Percentiles rank a stretch among this genome's conserved stretches.
Conservation (phyloP, 2,888 invertebrate species). For the Incurvaria masculella region DNA sequence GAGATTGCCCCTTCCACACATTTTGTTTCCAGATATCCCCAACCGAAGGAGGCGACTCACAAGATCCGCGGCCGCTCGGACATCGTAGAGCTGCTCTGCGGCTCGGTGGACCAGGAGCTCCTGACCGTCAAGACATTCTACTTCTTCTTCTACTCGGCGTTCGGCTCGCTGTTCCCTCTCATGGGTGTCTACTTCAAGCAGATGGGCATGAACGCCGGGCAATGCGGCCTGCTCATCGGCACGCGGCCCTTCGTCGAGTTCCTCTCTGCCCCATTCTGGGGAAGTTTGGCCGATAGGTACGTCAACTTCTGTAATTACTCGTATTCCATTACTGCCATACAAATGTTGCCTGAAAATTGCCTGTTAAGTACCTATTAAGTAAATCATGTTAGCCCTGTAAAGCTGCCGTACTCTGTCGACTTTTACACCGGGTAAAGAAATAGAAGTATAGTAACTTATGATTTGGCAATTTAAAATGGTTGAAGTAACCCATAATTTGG, state of each 20-base stretch:
- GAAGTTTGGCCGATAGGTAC: slow-evolving; percentile 85
- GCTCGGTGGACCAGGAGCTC: slow-evolving; percentile 87
- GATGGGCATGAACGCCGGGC: slow-evolving; percentile 98
- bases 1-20: neutral
- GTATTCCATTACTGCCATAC: no score
- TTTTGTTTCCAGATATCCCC: slow-evolving; percentile 62
- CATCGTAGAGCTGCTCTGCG: slow-evolving; percentile 77
- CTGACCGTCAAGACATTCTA: slow-evolving; percentile 97
- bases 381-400: no score
- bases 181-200: slow-evolving; percentile 99
- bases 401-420: no score
- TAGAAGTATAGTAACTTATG: no score
- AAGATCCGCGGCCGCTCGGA: slow-evolving; percentile 87
- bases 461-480: no score
- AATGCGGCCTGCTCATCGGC: slow-evolving; percentile 92
- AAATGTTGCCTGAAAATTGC: no score
- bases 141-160: slow-evolving; percentile 99
- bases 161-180: slow-evolving; percentile 95
- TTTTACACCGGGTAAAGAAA: no score
- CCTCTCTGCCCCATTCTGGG: slow-evolving; percentile 97
- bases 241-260: slow-evolving; percentile 97
- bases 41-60: slow-evolving; percentile 85
- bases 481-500: no score
- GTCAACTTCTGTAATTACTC: no score
- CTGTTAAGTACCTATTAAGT: no score